phyloP scores from a whole-genome alignment of 2,113 vertebrate species.

The Heterotilapia buettikoferi region DNA sequence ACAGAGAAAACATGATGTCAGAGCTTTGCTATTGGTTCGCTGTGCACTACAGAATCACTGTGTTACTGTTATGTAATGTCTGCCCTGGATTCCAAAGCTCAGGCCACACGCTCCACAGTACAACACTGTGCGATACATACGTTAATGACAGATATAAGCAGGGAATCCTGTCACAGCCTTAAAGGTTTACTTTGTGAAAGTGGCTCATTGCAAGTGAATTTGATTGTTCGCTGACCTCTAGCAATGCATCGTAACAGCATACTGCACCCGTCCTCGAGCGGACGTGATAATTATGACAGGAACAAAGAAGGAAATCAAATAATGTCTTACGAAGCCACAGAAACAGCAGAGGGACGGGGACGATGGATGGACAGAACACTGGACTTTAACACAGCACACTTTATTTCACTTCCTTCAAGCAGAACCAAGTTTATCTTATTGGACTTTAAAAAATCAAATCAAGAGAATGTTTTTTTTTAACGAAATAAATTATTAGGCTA shows the following conservation, averaged over 20 bases:
- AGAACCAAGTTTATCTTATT: not conserved
- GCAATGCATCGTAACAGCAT: not conserved
- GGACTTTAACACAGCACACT: not conserved
- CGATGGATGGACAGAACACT: not conserved
- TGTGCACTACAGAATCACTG: not conserved
- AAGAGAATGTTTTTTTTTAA: not conserved
- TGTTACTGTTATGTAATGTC: not conserved
- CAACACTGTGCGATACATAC: not conserved
- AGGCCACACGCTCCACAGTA: not conserved
- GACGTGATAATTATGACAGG: not conserved
- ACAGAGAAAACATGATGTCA: not conserved
- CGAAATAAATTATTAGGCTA: rapidly evolving
- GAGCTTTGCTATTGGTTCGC: not conserved
- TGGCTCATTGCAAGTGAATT: not conserved
- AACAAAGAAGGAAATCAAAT: not conserved
- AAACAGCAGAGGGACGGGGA: not conserved
- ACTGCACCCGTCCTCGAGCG: not conserved
- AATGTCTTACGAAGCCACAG: not conserved
- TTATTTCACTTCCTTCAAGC: not conserved
- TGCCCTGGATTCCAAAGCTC: not conserved
- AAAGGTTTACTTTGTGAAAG: not conserved
- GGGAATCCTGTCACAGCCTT: not conserved
- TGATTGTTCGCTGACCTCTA: not conserved
- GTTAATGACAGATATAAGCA: not conserved
- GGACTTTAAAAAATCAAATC: not conserved